A percentile compares a stretch with the other conserved stretches of the same genome.
Evolutionary conservation across 2,888 invertebrate genomes (phyloP).

Genomic region (Halocaridina rubra): DNA sequence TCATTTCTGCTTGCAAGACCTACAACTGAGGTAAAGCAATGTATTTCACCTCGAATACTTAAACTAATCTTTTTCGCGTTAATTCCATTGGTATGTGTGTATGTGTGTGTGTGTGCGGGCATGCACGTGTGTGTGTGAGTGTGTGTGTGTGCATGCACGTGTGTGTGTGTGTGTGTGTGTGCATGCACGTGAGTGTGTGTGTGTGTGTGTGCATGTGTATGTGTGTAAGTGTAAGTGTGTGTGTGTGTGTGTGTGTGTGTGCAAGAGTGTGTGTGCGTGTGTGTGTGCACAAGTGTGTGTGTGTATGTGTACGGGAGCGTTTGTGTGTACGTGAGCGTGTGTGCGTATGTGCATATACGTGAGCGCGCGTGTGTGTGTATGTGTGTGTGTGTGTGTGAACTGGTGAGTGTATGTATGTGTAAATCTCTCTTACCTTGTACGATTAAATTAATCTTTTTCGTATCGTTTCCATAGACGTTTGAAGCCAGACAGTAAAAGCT

Average conservation of each 20-base stretch:
- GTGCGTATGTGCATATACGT: too few species aligned
- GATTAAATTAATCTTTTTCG: constrained; percentile 45
- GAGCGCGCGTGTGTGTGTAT: too few species aligned
- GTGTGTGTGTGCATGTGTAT: neutral
- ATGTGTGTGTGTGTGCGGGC: neutral
- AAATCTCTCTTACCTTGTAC: constrained; percentile 60
- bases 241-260: neutral
- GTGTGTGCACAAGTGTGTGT: neutral
- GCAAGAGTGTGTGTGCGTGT: too few species aligned
- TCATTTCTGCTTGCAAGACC: too few species aligned
- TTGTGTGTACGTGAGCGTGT: neutral
- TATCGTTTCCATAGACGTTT: constrained; percentile 58
- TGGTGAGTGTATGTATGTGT: neutral
- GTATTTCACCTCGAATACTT: too few species aligned
- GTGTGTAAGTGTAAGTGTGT: neutral
- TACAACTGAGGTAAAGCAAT: too few species aligned
- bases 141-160: neutral
- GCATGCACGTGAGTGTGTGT: neutral
- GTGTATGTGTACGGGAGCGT: neutral
- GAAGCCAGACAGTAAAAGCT: constrained; percentile 52
- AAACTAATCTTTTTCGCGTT: too few species aligned
- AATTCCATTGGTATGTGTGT: neutral
- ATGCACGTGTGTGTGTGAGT: neutral
- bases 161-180: neutral
- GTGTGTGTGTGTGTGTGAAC: neutral